Conservation (phyloP, 2,888 invertebrate species). For the Erannis defoliaria region DNA sequence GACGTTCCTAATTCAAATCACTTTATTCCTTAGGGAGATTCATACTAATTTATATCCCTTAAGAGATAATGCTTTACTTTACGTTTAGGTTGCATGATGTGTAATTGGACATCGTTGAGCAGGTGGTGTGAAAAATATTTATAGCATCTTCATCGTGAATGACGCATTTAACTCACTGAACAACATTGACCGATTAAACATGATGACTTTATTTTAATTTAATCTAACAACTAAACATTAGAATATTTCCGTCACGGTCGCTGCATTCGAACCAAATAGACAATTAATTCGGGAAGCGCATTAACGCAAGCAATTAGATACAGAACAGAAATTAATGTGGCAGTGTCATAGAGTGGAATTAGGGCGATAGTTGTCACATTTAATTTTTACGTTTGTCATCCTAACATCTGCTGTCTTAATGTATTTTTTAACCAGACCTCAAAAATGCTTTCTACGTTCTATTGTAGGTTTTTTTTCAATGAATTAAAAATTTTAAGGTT, state of each 20-base stretch:
- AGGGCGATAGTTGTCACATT: constrained; percentile 49
- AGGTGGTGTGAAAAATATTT: too few relatives aligned
- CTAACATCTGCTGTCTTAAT: constrained; percentile 37
- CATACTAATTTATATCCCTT: too few relatives aligned
- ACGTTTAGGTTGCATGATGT: too few relatives aligned
- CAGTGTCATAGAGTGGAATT: constrained; percentile 47
- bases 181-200: constrained; percentile 6
- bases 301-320: constrained; percentile 64
- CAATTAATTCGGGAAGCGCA: constrained; percentile 59
- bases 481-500: too few relatives aligned
- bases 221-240: constrained; percentile 44
- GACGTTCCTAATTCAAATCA: too few relatives aligned
- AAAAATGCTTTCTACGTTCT: constrained; percentile 15
- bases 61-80: too few relatives aligned
- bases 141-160: too few relatives aligned
- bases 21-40: too few relatives aligned
- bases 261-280: constrained; percentile 48
- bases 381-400: constrained; percentile 28
- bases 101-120: too few relatives aligned
- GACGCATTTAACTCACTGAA: too few relatives aligned
- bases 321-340: constrained; percentile 52
- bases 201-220: constrained; percentile 17
- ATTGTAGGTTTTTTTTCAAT: too few relatives aligned
- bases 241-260: constrained; percentile 49
- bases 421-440: background rate